These are phyloP conservation scores for Machimus atricapillus DNA, from an alignment of 2,888 invertebrate species.

Conservation along the genomic window DNA sequence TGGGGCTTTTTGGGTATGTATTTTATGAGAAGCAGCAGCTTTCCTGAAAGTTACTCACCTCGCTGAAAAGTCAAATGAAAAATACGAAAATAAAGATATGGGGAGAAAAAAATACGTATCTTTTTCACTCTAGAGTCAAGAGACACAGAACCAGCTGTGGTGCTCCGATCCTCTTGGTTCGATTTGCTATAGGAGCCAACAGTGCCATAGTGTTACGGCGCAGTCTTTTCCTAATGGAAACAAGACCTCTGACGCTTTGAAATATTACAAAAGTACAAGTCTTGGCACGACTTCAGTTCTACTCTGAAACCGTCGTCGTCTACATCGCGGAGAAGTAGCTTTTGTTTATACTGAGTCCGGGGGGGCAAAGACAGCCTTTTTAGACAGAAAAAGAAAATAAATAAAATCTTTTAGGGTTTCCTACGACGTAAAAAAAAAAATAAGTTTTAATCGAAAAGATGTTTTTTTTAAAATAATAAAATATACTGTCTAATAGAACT, in stretches of 20 bases:
- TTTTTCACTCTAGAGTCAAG: neutral
- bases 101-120: neutral
- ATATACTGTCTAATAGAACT: neutral
- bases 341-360: conserved; percentile 7
- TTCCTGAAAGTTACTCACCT: conserved; percentile 30
- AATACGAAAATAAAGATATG: neutral
- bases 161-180: neutral
- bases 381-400: neutral
- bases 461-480: neutral
- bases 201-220: conserved; percentile 22
- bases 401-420: neutral
- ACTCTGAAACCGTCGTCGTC: conserved; percentile 19
- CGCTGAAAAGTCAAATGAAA: neutral
- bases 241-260: conserved; percentile 27
- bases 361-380: conserved; percentile 9
- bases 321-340: conserved; percentile 20
- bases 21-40: neutral
- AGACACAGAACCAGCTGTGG: neutral
- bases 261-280: conserved; percentile 27
- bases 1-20: neutral
- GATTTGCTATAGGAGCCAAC: neutral
- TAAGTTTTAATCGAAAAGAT: neutral
- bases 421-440: conserved; percentile 3
- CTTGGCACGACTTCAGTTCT: conserved; percentile 19
- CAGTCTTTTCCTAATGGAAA: conserved; percentile 1